Evolutionary conservation across 2,888 invertebrate species (phyloP).

Genomic region (Drosophila siamana): DNA sequence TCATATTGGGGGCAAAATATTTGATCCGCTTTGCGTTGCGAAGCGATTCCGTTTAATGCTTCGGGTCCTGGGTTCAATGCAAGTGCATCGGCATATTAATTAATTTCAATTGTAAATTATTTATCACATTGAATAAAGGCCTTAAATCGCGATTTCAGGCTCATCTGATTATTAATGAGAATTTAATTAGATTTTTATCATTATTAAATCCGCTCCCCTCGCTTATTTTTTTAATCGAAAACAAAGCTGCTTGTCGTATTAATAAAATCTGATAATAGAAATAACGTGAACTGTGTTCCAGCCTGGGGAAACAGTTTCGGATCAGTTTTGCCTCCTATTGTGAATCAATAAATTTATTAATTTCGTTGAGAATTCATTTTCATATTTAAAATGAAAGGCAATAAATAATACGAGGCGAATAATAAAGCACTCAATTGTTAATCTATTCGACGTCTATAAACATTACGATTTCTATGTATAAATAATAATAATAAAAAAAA

Average conservation of each 20-base stretch:
- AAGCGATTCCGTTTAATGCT: too few species aligned
- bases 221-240: background rate
- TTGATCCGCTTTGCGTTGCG: constrained; percentile 13
- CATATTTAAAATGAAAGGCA: constrained; percentile 6
- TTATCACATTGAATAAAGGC: constrained; percentile 5
- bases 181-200: constrained; percentile 43
- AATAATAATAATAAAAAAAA: background rate
- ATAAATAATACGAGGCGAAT: background rate
- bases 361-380: constrained; percentile 5
- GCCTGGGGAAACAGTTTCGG: too few species aligned
- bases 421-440: background rate
- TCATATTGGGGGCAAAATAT: constrained; percentile 9
- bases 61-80: constrained; percentile 28
- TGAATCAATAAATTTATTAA: constrained; percentile 7
- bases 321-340: background rate
- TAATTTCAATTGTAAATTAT: constrained; percentile 17
- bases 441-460: constrained; percentile 15
- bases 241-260: constrained; percentile 20
- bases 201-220: background rate
- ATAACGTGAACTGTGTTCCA: constrained; percentile 9
- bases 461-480: constrained; percentile 6
- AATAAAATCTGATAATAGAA: constrained; percentile 6
- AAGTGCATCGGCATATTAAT: constrained; percentile 22
- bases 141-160: constrained; percentile 23
- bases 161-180: constrained; percentile 31